Percentiles rank a stretch among this genome's conserved stretches.
Conservation (phyloP, 2,888 invertebrate genomes). For the Sylvicola cinctus region DNA sequence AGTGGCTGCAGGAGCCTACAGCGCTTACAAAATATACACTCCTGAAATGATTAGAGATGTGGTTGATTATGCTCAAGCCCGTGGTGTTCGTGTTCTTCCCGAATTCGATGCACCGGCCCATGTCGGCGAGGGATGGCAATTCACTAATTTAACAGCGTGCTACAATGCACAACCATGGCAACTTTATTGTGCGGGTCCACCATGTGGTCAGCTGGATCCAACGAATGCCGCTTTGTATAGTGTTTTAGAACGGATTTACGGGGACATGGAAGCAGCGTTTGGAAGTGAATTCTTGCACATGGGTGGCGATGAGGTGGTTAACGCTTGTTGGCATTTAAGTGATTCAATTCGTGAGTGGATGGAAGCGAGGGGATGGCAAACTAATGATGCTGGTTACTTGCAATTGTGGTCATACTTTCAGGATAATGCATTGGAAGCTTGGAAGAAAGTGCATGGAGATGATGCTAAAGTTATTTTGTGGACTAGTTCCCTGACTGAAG, state of each 20-base stretch:
- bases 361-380: constrained; percentile 32
- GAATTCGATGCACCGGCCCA: constrained; percentile 41
- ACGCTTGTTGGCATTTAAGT: constrained; percentile 47
- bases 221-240: constrained; percentile 40
- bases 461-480: constrained; percentile 43
- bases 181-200: constrained; percentile 46
- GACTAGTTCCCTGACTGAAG: constrained; percentile 51
- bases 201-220: constrained; percentile 56
- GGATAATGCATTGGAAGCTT: constrained; percentile 17
- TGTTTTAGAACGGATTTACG: constrained; percentile 38
- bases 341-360: constrained; percentile 39
- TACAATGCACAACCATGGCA: constrained; percentile 44
- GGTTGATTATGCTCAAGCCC: constrained; percentile 28
- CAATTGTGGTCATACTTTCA: constrained; percentile 51
- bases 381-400: constrained; percentile 30
- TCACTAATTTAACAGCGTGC: constrained; percentile 33
- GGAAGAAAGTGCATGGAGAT: constrained; percentile 15
- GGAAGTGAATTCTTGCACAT: constrained; percentile 47
- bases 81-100: constrained; percentile 37
- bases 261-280: constrained; percentile 34
- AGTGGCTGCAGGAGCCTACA: constrained; percentile 48
- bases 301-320: constrained; percentile 56
- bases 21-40: constrained; percentile 43
- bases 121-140: constrained; percentile 33
- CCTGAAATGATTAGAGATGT: constrained; percentile 18